Evolutionary conservation across 2,888 invertebrate species (phyloP), one percentile per base, ranked within the genome.

Genomic region (Erebia palarica): DNA sequence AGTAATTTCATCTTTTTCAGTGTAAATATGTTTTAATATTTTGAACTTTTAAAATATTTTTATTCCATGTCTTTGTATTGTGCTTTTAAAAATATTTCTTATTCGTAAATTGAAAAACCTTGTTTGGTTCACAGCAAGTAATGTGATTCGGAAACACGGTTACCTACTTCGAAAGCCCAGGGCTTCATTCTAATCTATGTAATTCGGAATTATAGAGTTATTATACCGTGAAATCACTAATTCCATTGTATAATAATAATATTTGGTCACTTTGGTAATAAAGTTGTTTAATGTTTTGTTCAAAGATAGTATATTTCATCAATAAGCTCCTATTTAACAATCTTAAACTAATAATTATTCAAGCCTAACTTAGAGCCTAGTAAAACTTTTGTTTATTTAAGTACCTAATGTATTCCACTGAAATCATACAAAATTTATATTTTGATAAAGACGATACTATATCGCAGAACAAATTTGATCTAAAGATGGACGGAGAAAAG

Each of bases 81-180:
- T 44, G 18, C 16, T 18, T 44, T 60, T 60, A 18, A 18, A 21
- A 21, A 47, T 18, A 47, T 63, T 11, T 36, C 36, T 47, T 47
- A 10, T 49, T 18, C 61, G 47, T 63, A 63, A 61, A 63, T 63
- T 63, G 61, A 49, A 63, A 49, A 18, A 14, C 47, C 61, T 49
- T 63, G 61, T 63, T 21, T 21, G 61, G 61, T 18, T 21, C 21
- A 21, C 21, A 63, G 61, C 14, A 63, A 63, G 49, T 49, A 63
- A 63, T 63, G 7, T 63, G 4, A 63, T 63, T 63, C 47, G 47
- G 13, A 21, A 61, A 61, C 61, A 63, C 47, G 61, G 47, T 63
- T 49, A 14, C 47, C 18, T 21, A 47, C 47, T 63, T 63, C 18
- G 21, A 13, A 47, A 63, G 47, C 47, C 18, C 21, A 53, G 47